Evolutionary conservation across 2,797 vertebrate species (phyloP), one percentile per base, ranked within the genome.

Genomic region (Sebastes ruberrimus): DNA sequence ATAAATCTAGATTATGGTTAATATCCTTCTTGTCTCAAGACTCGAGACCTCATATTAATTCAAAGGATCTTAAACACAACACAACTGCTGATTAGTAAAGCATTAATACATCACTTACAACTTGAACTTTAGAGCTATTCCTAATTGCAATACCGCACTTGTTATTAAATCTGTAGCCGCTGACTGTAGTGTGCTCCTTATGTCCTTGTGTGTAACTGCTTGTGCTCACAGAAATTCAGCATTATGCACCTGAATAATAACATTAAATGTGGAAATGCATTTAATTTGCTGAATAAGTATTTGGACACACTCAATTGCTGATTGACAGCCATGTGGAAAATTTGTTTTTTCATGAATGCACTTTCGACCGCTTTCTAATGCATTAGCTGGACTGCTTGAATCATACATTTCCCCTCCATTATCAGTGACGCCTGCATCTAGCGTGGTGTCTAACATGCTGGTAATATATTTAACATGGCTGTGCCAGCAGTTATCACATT

Each of bases 321-420:
- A 86, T 32, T 88, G 76, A 72, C 71, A 82, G 42, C 18, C 42
- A 78, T 71, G 61, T 64, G 25, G 49, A 70, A 80, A 81, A 59
- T 56, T 10, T 73, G 52, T 63, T 70, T 22, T 28, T 69, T 69
- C 33, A 38, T 77, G 52, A 88, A 81, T 49, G 53, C 35, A 49
- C 76, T 71, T 82, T 77, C 14, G 83, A 57, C 53, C 14, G 35
- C 56, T 80, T 88, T 65, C n/a, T 82, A 78, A 77, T 85, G 80
- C 72, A 80, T 84, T 85, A 67, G 33, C 59, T 33, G 59, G 42
- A n/a, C 69, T 64, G 64, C 63, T 61, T 66, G 42, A 82, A 74
- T 77, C 62, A 53, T 46, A 49, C 46, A 81, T 86, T 83, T 80
- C 16, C 59, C 32, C 14, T 80, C 63, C 73, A 89, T 87, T 88